These are phyloP conservation scores for Psittacula echo DNA, from an alignment of 2,797 vertebrate genomes.

Conservation along the genomic window DNA sequence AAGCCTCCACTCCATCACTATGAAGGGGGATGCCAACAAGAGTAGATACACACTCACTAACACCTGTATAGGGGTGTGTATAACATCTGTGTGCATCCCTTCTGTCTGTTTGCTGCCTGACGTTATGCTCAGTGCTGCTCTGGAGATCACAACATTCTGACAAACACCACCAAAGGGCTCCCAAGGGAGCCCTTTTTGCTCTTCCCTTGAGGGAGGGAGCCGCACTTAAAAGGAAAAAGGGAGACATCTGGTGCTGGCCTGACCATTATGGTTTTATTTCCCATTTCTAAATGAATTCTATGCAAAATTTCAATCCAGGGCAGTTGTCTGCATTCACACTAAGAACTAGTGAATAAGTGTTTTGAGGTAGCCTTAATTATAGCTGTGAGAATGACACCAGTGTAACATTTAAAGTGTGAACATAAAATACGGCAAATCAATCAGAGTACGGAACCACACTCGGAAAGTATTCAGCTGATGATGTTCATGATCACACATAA, in stretches of 20 bases:
- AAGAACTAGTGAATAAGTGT: conserved; percentile 7
- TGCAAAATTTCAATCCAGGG: not conserved
- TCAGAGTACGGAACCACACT: conserved; percentile 44
- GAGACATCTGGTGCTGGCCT: not conserved
- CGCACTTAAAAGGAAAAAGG: not conserved
- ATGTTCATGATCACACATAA: not conserved
- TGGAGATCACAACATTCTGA: not conserved
- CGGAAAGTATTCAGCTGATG: conserved; percentile 56
- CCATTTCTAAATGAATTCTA: not conserved
- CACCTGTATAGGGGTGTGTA: accelerated
- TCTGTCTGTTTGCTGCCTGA: not conserved
- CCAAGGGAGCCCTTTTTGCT: not conserved
- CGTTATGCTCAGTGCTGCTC: not conserved
- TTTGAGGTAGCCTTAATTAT: conserved; percentile 36
- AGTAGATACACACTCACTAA: not conserved
- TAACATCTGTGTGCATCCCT: not conserved
- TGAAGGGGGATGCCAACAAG: not conserved
- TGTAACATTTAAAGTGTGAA: conserved; percentile 59
- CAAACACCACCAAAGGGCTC: not conserved
- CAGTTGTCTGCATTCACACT: conserved; percentile 6
- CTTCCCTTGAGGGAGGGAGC: not conserved
- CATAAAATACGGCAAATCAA: conserved; percentile 61
- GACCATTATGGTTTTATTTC: not conserved
- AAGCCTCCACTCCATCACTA: not conserved
- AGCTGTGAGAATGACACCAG: conserved; percentile 37